Base-by-base conservation (phyloP, 2,113 vertebrate genomes). In the Maccullochella peelii region DNA sequence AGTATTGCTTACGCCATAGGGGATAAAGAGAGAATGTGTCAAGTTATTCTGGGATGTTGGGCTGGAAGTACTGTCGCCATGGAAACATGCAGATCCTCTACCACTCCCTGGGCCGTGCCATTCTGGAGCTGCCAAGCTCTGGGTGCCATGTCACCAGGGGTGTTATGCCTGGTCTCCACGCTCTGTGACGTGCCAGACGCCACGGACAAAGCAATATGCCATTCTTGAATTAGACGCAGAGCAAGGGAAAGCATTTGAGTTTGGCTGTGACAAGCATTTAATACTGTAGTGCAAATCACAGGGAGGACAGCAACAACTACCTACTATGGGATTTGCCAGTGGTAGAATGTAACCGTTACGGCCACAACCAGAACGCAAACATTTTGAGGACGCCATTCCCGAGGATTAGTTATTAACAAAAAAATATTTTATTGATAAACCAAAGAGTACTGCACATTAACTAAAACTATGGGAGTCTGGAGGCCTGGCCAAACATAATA, bases 11-110 rank as follows among this genome's bases (percentile, higher is more conserved):
- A 77, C 33, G 52, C 79, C 82, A 88, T 57, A 49, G 47, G 84
- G 84, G 86, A 84, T 88, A 77, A 87, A 82, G 44, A 18, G 78
- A 85, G 86, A 93, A 91, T 91, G 88, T 85, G 83, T 84, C 40
- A 65, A 79, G 91, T 89, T 93, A 94, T 94, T 95, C 91, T 88
- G 76, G 90, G 94, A 85, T 89, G 89, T 88, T 90, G 78, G 75
- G 82, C 89, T 77, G 80, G 87, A 88, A 68, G 55, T 33, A 27
- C 62, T 85, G 88, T 93, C 73, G n/a, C 89, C 82, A 91, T 93
- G 90, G 93, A 93, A 94, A 94, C 89, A 90, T 78, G 72, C 52
- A 85, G 67, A 91, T 87, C 83, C 86, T 67, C 84, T 71, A 76
- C 90, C 91, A 88, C 93, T 91, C 91, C 89, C 90, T 82, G 55